Conservation (phyloP, 2,113 vertebrate species). For the Melospiza georgiana region DNA sequence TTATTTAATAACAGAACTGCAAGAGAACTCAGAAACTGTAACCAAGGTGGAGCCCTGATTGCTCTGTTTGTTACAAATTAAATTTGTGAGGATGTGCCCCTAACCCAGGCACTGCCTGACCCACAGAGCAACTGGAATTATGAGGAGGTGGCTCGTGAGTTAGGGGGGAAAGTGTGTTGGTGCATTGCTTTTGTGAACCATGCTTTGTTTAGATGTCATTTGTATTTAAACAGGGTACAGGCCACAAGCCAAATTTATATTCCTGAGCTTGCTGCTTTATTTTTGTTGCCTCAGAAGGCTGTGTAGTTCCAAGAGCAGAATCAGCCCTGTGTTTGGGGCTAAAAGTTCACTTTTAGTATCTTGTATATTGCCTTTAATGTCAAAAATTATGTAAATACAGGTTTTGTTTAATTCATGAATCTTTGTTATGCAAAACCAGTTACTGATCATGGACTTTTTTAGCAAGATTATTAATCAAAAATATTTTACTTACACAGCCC, state of each 20-base stretch:
- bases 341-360: not conserved
- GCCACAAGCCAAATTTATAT: not conserved
- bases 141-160: not conserved
- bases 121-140: not conserved
- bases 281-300: not conserved
- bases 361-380: not conserved
- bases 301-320: not conserved
- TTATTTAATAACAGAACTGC: constrained; percentile 51
- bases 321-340: not conserved
- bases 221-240: not conserved
- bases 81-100: not conserved
- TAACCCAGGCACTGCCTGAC: not conserved
- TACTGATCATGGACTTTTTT: not conserved
- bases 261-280: not conserved
- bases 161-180: not conserved
- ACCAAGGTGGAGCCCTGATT: not conserved
- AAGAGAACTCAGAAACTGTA: constrained; percentile 9
- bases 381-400: not conserved
- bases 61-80: not conserved
- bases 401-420: not conserved
- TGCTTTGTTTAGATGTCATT: not conserved
- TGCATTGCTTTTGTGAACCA: not conserved
- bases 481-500: not conserved
- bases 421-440: not conserved
- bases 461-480: not conserved